phyloP scores from a whole-genome alignment of 2,888 invertebrate genomes.

The Papilio elwesi region DNA sequence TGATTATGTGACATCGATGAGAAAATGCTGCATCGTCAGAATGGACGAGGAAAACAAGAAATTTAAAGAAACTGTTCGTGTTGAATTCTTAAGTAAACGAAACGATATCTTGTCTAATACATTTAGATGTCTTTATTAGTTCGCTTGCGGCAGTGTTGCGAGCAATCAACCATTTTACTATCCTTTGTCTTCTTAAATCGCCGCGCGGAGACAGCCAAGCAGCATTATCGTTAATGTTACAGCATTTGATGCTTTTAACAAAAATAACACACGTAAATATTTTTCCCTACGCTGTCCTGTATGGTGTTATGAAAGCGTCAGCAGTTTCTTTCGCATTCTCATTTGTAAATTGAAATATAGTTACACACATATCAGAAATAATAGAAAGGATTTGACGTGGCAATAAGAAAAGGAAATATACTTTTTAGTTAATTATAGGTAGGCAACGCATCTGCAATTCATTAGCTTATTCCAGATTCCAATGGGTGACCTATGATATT shows the following conservation, averaged over 20 bases:
- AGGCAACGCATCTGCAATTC: too few relatives aligned
- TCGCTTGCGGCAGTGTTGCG: constrained; percentile 68
- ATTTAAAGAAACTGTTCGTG: neutral
- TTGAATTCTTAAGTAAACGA: constrained; percentile 36
- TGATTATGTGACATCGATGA: neutral
- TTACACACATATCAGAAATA: too few relatives aligned
- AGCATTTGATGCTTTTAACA: constrained; percentile 40
- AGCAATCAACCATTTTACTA: constrained; percentile 81
- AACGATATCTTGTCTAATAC: constrained; percentile 39
- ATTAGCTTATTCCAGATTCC: too few relatives aligned
- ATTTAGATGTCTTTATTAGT: constrained; percentile 48
- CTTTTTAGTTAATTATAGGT: too few relatives aligned
- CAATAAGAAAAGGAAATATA: too few relatives aligned
- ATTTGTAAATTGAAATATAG: too few relatives aligned
- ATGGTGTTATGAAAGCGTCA: too few relatives aligned
- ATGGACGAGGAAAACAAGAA: neutral
- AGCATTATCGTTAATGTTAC: constrained; percentile 45
- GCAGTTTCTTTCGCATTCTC: too few relatives aligned
- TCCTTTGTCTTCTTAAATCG: constrained; percentile 83
- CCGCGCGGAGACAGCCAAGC: constrained; percentile 64
- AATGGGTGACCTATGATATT: too few relatives aligned
- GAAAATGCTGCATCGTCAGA: neutral
- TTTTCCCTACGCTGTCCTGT: too few relatives aligned
- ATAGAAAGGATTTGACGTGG: too few relatives aligned
- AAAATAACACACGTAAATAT: constrained; percentile 9